A percentile compares a stretch with the other conserved stretches of the same genome.
Conservation (phyloP, 2,797 vertebrate genomes). For the Carapus acus region DNA sequence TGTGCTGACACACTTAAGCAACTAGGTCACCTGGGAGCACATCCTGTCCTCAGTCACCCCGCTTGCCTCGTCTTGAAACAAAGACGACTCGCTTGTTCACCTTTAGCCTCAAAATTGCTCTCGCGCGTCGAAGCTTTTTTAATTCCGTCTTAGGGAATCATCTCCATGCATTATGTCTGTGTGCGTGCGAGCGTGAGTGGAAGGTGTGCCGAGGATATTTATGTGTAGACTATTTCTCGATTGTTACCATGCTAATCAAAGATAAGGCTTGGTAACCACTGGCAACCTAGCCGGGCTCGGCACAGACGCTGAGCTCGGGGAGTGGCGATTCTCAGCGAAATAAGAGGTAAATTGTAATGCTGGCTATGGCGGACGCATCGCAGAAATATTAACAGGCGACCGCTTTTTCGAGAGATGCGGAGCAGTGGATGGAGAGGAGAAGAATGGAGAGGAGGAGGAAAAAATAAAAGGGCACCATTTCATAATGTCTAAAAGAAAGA, state of each 20-base stretch:
- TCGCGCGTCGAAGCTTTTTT: no score
- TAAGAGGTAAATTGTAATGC: constrained; percentile 29
- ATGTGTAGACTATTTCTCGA: constrained; percentile 70
- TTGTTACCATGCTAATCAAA: constrained; percentile 59
- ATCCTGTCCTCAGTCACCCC: constrained; percentile 2
- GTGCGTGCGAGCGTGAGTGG: constrained; percentile 31
- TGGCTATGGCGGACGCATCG: constrained; percentile 6
- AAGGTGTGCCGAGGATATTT: background rate
- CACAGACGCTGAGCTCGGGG: constrained; percentile 37
- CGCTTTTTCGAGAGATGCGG: constrained; percentile 50
- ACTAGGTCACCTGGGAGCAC: constrained; percentile 6
- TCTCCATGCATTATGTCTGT: constrained; percentile 29
- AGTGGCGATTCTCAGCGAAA: constrained; percentile 29
- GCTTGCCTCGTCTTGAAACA: constrained; percentile 7
- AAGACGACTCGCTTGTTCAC: background rate
- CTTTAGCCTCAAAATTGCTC: no score
- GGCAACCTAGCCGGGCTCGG: constrained; percentile 58
- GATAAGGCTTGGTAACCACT: constrained; percentile 65
- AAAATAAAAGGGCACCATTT: constrained; percentile 60
- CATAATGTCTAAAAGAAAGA: constrained; percentile 75
- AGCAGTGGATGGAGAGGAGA: constrained; percentile 49
- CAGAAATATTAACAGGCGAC: constrained; percentile 23
- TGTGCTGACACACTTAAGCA: constrained; percentile 11
- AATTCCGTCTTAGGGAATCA: constrained; percentile 17
- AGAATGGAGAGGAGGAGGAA: constrained; percentile 26